phyloP scores from a whole-genome alignment of 2,888 invertebrate genomes.

The Dione vanillae region DNA sequence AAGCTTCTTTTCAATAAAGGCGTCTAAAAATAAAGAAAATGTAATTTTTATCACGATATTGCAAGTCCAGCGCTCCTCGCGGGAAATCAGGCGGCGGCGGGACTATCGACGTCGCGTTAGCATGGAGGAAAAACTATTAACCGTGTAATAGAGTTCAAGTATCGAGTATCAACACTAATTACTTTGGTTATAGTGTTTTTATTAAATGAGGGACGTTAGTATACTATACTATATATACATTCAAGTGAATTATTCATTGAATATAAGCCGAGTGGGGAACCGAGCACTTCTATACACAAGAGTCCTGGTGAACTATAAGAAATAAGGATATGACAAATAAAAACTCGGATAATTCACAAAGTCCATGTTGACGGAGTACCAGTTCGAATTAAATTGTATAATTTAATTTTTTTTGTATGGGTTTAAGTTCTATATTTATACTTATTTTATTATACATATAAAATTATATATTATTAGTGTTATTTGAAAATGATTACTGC shows the following conservation, averaged over 20 bases:
- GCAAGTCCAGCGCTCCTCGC: slow-evolving; percentile 4
- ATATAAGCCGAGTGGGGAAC: too few species aligned
- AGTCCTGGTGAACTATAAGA: too few species aligned
- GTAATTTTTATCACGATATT: slow-evolving; percentile 4
- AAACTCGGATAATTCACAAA: too few species aligned
- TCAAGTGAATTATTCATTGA: too few species aligned
- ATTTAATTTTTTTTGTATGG: too few species aligned
- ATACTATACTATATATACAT: too few species aligned
- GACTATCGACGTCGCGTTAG: slow-evolving; percentile 12
- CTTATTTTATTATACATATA: background rate
- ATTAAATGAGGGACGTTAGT: background rate
- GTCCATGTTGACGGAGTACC: too few species aligned
- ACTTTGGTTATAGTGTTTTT: background rate
- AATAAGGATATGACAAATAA: too few species aligned
- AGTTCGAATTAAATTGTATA: too few species aligned
- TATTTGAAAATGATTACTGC: background rate
- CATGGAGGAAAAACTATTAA: slow-evolving; percentile 18
- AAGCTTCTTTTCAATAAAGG: background rate
- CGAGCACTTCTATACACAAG: too few species aligned
- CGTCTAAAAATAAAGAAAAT: slow-evolving; percentile 7
- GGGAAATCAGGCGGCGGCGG: slow-evolving; percentile 26
- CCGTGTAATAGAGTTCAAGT: slow-evolving; percentile 3
- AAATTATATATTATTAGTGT: background rate
- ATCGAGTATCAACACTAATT: background rate
- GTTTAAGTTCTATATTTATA: too few species aligned